Conservation (phyloP, 2,888 invertebrate genomes). For the Athetis lepigone region DNA sequence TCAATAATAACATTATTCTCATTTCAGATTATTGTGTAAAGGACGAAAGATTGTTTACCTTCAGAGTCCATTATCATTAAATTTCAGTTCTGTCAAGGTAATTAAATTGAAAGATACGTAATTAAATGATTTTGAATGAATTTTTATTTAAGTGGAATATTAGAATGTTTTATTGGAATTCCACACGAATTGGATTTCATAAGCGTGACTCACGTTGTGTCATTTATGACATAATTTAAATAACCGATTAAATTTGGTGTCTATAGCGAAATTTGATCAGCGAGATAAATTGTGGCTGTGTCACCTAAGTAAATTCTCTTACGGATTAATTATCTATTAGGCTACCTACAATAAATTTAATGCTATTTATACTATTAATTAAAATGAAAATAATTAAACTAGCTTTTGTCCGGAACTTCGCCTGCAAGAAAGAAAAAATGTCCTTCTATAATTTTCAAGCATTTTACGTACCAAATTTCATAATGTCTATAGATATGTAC, state of each 20-base stretch:
- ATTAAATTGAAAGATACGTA: no score
- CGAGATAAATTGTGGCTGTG: conserved; percentile 4
- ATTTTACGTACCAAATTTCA: no score
- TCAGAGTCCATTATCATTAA: conserved; percentile 33
- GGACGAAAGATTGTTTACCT: conserved; percentile 36
- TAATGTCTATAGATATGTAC: no score
- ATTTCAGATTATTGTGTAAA: conserved; percentile 34
- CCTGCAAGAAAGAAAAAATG: no score
- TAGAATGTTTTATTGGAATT: conserved; percentile 27
- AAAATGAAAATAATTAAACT: conserved; percentile 19
- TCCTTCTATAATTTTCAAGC: no score
- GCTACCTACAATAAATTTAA: conserved; percentile 27
- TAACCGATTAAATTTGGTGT: conserved; percentile 29
- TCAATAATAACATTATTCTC: conserved; percentile 46
- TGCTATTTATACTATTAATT: conserved; percentile 34
- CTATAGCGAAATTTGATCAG: conserved; percentile 14
- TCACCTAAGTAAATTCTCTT: conserved; percentile 2
- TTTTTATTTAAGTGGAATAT: no score
- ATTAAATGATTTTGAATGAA: neutral
- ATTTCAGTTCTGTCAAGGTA: conserved; percentile 17
- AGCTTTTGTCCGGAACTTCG: no score
- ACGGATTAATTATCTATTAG: conserved; percentile 29
- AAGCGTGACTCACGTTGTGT: conserved; percentile 23
- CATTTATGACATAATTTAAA: conserved; percentile 32
- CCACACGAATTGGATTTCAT: conserved; percentile 21